These are phyloP conservation scores for Temnopleurus reevesii DNA, from an alignment of 53 echinoderm and acorn worm species.

Conservation along the genomic window DNA sequence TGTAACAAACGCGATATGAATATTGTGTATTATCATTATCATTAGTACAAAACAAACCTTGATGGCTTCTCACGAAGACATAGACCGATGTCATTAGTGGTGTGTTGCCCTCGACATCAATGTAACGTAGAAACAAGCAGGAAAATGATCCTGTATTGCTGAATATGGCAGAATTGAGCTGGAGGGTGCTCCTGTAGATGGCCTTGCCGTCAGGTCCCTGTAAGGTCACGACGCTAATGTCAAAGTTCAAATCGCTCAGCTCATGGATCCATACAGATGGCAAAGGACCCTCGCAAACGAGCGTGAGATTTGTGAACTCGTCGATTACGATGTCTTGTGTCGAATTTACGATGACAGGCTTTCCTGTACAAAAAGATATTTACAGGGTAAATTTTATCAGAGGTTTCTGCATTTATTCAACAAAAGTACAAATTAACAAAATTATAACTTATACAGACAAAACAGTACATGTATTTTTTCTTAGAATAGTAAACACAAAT, in stretches of 20 bases:
- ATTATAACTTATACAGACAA: no score
- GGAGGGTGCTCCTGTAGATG: conserved; percentile 45
- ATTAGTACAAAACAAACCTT: no score
- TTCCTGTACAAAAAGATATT: conserved; percentile 16
- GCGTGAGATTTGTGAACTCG: neutral
- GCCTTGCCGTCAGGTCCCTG: neutral
- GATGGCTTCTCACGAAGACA: conserved; percentile 56
- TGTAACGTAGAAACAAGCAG: conserved; percentile 49
- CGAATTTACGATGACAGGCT: conserved; percentile 14
- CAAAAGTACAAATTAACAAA: no score
- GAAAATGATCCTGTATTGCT: conserved; percentile 72
- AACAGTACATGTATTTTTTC: no score
- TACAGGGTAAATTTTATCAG: neutral
- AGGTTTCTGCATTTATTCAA: no score
- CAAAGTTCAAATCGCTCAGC: conserved; percentile 39
- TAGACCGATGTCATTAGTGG: conserved; percentile 53
- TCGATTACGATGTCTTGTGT: neutral
- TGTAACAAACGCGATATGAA: no score
- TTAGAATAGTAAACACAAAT: no score
- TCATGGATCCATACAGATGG: conserved; percentile 20
- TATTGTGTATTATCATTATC: no score
- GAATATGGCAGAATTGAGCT: conserved; percentile 6
- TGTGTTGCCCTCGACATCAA: neutral
- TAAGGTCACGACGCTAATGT: neutral
- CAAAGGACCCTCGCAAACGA: conserved; percentile 55